These are phyloP conservation scores for Tragelaphus buxtoni DNA, from an alignment of 2,113 vertebrate genomes.

Conservation along the genomic window DNA sequence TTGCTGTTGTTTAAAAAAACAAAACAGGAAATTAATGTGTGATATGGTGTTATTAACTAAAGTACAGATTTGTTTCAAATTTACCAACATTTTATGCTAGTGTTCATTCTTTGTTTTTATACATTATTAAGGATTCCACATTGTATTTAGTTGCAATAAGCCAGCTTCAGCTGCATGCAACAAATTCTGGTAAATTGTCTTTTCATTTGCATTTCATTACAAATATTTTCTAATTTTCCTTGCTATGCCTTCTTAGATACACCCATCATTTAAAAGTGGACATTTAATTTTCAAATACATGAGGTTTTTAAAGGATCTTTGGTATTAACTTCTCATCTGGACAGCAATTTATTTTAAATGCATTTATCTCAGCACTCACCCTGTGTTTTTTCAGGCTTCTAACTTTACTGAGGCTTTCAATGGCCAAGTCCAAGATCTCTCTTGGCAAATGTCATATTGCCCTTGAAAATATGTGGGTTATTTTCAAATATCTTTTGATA, in stretches of 20 bases:
- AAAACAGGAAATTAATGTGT: not conserved
- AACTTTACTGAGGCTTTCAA: not conserved
- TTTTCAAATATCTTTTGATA: not conserved
- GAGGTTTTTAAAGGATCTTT: not conserved
- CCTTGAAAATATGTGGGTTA: not conserved
- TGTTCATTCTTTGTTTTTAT: not conserved
- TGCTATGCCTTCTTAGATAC: not conserved
- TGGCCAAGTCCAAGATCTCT: not conserved
- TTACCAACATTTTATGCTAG: not conserved
- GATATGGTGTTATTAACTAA: not conserved
- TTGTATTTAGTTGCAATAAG: not conserved
- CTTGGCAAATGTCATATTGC: not conserved
- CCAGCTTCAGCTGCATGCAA: not conserved
- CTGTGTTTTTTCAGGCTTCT: not conserved
- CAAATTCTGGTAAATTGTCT: not conserved
- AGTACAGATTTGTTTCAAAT: not conserved
- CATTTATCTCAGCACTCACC: not conserved
- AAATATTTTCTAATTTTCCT: not conserved
- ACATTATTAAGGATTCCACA: not conserved
- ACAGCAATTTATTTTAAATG: not conserved
- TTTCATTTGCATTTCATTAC: not conserved
- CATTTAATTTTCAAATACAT: not conserved
- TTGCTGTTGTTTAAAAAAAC: not conserved
- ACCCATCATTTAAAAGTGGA: not conserved
- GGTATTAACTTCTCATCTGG: not conserved